These are phyloP conservation scores for Tenodera sinensis DNA, from an alignment of 2,888 invertebrate genomes.

Conservation along the genomic window DNA sequence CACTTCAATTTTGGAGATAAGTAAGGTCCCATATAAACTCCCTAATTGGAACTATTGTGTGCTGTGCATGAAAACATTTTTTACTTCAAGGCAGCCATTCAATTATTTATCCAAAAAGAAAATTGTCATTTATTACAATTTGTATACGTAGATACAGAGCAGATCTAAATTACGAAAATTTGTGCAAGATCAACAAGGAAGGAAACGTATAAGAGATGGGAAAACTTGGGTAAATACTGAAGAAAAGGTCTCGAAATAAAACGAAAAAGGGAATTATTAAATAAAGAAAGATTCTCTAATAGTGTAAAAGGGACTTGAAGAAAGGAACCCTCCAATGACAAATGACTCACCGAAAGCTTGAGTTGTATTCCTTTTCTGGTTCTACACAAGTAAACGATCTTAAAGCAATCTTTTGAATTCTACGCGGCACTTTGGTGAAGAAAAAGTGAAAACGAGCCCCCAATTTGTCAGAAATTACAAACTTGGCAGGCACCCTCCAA, in stretches of 20 bases:
- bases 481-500: not conserved
- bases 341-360: not conserved
- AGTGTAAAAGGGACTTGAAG: not conserved
- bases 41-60: too few species aligned
- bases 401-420: not conserved
- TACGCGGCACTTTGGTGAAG: not conserved
- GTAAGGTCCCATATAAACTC: too few species aligned
- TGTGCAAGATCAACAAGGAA: too few species aligned
- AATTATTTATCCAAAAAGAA: too few species aligned
- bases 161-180: too few species aligned
- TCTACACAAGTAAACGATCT: not conserved
- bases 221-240: not conserved
- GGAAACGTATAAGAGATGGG: not conserved
- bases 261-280: not conserved
- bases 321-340: not conserved
- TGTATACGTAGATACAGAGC: too few species aligned
- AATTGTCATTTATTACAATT: too few species aligned
- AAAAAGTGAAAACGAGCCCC: not conserved
- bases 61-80: too few species aligned
- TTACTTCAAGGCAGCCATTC: too few species aligned
- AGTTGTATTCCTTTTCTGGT: not conserved
- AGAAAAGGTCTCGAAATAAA: not conserved
- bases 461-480: not conserved
- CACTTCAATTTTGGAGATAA: too few species aligned
- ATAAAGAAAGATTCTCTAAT: not conserved